phyloP scores from a whole-genome alignment of 2,113 vertebrate species.

The Fukomys damarensis region DNA sequence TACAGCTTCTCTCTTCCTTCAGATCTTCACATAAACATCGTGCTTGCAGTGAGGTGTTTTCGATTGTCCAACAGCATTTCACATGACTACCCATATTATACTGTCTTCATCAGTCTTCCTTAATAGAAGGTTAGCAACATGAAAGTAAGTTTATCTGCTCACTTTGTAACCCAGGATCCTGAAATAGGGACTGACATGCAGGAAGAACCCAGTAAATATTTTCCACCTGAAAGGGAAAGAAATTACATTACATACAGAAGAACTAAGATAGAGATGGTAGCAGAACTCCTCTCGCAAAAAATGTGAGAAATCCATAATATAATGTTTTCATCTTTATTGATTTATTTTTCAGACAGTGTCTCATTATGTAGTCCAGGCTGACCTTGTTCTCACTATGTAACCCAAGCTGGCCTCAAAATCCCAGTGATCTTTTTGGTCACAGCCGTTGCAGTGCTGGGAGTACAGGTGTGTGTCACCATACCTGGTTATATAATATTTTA shows the following conservation, averaged over 20 bases:
- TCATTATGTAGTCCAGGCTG: too few species aligned
- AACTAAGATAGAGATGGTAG: too few species aligned
- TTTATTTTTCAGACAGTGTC: too few species aligned
- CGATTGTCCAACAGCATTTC: background rate
- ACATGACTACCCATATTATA: background rate
- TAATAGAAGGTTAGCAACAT: background rate
- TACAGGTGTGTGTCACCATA: background rate
- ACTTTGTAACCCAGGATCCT: background rate
- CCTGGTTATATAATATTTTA: background rate
- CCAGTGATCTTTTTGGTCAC: background rate
- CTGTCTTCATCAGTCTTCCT: background rate
- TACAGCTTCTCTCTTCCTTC: background rate
- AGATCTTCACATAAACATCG: background rate
- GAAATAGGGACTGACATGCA: background rate
- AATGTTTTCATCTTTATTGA: too few species aligned
- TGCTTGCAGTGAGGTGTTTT: background rate
- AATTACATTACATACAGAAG: too few species aligned
- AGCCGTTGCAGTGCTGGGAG: background rate
- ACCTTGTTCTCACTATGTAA: too few species aligned
- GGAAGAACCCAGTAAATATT: too few species aligned
- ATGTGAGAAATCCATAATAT: background rate
- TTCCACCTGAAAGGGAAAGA: too few species aligned
- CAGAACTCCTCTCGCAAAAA: background rate
- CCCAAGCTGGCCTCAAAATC: background rate
- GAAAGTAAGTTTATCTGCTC: background rate